These are phyloP conservation scores for Thalassophryne amazonica DNA, from an alignment of 2,797 vertebrate genomes.

Conservation along the genomic window DNA sequence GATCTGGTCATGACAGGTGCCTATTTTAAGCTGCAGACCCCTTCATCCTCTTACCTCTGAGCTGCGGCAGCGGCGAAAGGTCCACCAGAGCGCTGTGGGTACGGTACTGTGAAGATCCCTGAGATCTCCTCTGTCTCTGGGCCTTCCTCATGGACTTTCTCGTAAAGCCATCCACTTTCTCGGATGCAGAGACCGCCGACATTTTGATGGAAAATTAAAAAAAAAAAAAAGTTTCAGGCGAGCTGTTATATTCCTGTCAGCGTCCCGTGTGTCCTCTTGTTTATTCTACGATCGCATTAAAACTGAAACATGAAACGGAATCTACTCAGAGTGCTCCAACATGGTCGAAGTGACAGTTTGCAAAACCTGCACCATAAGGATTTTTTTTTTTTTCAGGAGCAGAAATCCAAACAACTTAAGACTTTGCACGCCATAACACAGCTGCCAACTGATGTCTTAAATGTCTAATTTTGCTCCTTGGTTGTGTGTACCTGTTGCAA, in stretches of 20 bases:
- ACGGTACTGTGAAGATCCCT: constrained; percentile 95
- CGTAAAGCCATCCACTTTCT: constrained; percentile 99
- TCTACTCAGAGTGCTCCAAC: constrained; percentile 46
- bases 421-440: constrained; percentile 4
- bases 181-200: constrained; percentile 93
- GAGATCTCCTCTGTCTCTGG: constrained; percentile 90
- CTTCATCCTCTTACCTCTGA: constrained; percentile 86
- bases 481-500: constrained; percentile 47
- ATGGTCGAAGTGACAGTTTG: constrained; percentile 42
- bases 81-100: constrained; percentile 84
- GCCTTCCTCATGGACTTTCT: constrained; percentile 96
- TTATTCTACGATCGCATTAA: constrained; percentile 38
- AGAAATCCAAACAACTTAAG: constrained; percentile 15
- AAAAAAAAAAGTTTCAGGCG: constrained; percentile 37
- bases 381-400: neutral
- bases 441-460: neutral
- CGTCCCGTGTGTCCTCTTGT: constrained; percentile 28
- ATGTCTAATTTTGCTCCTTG: neutral
- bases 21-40: constrained; percentile 45
- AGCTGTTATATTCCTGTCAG: constrained; percentile 34
- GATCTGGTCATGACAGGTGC: neutral
- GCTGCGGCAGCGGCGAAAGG: constrained; percentile 90
- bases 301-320: constrained; percentile 32
- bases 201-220: constrained; percentile 79
- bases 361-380: constrained; percentile 35